phyloP scores from a whole-genome alignment of 2,797 vertebrate species.

The Rhabdomys pumilio region DNA sequence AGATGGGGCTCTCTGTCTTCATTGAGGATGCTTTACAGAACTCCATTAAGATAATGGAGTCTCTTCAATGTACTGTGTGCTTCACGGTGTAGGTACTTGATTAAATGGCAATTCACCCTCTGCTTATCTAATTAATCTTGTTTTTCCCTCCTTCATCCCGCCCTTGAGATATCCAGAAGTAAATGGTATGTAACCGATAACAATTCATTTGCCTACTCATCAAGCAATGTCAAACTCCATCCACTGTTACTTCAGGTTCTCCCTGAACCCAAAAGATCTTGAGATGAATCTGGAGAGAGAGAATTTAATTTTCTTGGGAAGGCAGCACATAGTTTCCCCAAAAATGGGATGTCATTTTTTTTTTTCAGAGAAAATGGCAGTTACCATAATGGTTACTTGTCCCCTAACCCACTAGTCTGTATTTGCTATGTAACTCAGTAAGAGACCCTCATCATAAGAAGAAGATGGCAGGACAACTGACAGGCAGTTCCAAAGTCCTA shows the following conservation, averaged over 20 bases:
- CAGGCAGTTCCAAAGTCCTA: not conserved
- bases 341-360: not conserved
- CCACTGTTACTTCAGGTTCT: not conserved
- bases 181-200: conserved; percentile 54
- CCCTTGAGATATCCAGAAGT: conserved; percentile 72
- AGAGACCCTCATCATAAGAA: not conserved
- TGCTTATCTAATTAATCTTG: conserved; percentile 83
- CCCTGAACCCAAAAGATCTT: not conserved
- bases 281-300: not conserved
- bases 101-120: conserved; percentile 78
- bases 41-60: conserved; percentile 81
- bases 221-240: not conserved
- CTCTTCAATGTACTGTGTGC: conserved; percentile 71
- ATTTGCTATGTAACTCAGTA: not conserved
- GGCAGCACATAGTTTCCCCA: not conserved
- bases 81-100: conserved; percentile 79
- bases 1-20: conserved; percentile 79
- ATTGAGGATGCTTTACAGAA: conserved; percentile 78
- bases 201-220: conserved; percentile 32
- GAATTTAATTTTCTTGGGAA: not conserved
- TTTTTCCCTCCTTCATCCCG: conserved; percentile 76
- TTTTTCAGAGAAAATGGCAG: not conserved
- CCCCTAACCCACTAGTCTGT: not conserved
- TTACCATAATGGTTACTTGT: not conserved
- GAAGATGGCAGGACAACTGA: not conserved